Evolutionary conservation across 2,113 vertebrate genomes (phyloP).

Genomic region (Pelmatolapia mariae): DNA sequence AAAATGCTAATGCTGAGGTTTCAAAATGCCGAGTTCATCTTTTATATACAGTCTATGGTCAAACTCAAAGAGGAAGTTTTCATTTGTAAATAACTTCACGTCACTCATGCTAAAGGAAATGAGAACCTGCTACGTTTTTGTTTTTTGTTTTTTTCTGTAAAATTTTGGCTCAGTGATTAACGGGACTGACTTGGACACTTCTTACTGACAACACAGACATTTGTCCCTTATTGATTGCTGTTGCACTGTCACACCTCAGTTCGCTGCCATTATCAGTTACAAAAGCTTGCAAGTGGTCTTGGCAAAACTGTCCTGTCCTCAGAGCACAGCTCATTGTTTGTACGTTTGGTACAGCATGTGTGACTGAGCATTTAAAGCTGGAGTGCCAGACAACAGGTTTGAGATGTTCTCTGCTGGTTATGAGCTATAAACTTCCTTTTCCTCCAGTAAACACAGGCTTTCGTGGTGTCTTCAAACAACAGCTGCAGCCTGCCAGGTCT

Average conservation of each 20-base stretch:
- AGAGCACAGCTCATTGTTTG: not conserved
- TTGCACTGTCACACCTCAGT: not conserved
- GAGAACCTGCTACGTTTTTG: not conserved
- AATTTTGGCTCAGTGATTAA: not conserved
- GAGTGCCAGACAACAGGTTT: not conserved
- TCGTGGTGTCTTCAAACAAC: not conserved
- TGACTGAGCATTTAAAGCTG: not conserved
- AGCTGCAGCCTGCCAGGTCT: not conserved
- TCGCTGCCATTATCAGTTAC: not conserved
- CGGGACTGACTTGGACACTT: not conserved
- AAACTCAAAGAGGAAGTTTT: not conserved
- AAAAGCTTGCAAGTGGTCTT: not conserved
- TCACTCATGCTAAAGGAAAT: not conserved
- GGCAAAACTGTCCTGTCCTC: not conserved
- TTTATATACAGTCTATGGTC: not conserved
- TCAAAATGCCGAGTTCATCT: fast-evolving
- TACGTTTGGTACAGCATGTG: not conserved
- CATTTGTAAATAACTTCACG: not conserved
- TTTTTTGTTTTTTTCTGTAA: not conserved
- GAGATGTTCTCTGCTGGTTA: not conserved
- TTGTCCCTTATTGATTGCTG: not conserved
- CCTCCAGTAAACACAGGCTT: not conserved
- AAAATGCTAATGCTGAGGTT: not conserved
- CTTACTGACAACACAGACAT: not conserved
- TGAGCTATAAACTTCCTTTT: not conserved